Evolutionary conservation across 2,888 invertebrate genomes (phyloP), one percentile per base, ranked within the genome.

Genomic region (Choreutis nemorana): DNA sequence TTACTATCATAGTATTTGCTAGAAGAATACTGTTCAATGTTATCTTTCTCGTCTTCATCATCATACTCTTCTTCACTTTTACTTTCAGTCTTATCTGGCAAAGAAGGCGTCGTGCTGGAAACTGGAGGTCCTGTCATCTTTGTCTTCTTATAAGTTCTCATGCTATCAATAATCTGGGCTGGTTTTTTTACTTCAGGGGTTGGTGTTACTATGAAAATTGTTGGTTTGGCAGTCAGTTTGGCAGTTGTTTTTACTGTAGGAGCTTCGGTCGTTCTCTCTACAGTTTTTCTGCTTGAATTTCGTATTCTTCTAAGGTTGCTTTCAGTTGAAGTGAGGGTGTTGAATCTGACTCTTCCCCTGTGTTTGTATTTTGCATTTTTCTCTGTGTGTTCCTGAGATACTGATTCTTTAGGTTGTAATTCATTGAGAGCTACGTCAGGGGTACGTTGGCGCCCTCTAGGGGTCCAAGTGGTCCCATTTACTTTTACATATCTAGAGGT

Each of bases 311-410:
- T n/a, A n/a, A n/a, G n/a, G n/a, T n/a, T n/a, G n/a, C n/a, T n/a
- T n/a, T n/a, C n/a, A 15, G 15, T 6, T 14, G 10, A n/a, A n/a
- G n/a, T n/a, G n/a, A n/a, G n/a, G 7, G 65, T 28, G 18, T 54
- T 45, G 30, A 57, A 78, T 37, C 58, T 54, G 1, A 73, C 57
- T 45, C 68, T 72, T 64, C 78, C 78, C 39, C 78, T 60, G 30
- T 68, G 61, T 50, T 75, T 78, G 37, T 73, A 71, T 56, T 75
- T 78, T n/a, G 65, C 67, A 49, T 77, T 75, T 49, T 73, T 72
- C 18, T 75, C 75, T 22, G 67, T 56, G 32, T 68, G 56, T 45
- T 77, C 78, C 44, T 75, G 75, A 8, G 71, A 67, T 2, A 55
- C 59, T 3, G 64, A 50, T 28, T 68, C 73, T 48, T 75, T 73